Evolutionary conservation across 2,113 vertebrate genomes (phyloP), one percentile per base, ranked within the genome.

Genomic region (Salvelinus alpinus): DNA sequence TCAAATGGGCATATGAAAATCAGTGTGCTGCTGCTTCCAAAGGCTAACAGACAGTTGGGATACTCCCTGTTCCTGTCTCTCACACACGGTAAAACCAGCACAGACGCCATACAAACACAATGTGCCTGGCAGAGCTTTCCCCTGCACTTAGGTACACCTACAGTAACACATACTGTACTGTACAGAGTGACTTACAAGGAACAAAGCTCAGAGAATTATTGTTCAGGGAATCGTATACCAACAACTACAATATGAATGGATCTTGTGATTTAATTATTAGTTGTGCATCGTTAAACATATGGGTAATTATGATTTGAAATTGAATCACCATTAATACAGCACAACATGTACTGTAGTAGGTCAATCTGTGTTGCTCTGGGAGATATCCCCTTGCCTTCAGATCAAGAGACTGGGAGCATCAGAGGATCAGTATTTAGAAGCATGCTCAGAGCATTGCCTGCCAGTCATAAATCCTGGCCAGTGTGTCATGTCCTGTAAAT

Each of bases 401-500:
- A 57, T 14, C 59, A 57, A 47, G 3, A 44, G 69, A 71, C 51
- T 72, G 69, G n/a, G 29, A 80, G 78, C 73, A 54, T 66, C 44
- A 70, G 48, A 80, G 76, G 73, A 60, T 64, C 44, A 71, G 48
- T 38, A 73, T 78, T 47, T 25, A 70, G 20, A 22, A 51, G 68
- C 31, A 27, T 24, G 66, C 44, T 70, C 51, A 74, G 79, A 68
- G 73, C 77, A 81, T 57, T 71, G 71, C 38, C 75, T 78, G 66
- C 71, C 51, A 72, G 38, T 62, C 20, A 27, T 75, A 54, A 14
- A 54, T 54, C 51, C 16, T 54, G 51, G 14, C 16, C 16, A 54
- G 48, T 51, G 48, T 82, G 75, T 86, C 86, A 79, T 24, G 75
- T 81, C 76, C 75, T 78, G 68, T 78, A 84, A 86, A 85, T 88